These are phyloP conservation scores for Orthosia gracilis DNA, from an alignment of 2,888 invertebrate species.

Conservation along the genomic window DNA sequence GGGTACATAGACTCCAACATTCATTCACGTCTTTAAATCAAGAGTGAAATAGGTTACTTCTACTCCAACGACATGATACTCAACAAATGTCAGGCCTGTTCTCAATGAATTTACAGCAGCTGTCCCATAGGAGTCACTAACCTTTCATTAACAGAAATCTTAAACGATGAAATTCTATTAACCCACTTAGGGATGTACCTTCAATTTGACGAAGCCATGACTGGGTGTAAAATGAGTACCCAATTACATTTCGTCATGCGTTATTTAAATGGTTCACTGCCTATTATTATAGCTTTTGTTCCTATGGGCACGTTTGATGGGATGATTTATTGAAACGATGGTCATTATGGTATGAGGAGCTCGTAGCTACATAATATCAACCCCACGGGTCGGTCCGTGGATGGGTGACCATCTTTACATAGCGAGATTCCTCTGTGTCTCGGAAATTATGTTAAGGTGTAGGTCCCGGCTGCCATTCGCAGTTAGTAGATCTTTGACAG, in stretches of 20 bases:
- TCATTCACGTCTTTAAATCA: too few species aligned
- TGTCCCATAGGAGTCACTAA: constrained; percentile 49
- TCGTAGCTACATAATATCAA: not conserved
- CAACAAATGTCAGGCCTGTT: not conserved
- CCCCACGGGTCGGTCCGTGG: not conserved
- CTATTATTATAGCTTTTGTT: constrained; percentile 61
- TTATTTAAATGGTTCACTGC: constrained; percentile 61
- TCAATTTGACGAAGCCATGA: constrained; percentile 43
- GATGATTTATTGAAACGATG: constrained; percentile 29
- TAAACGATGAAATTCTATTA: constrained; percentile 64
- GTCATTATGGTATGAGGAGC: not conserved
- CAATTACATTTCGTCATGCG: constrained; percentile 64
- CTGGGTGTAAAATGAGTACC: constrained; percentile 56
- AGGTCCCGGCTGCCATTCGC: not conserved
- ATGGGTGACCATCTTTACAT: too few species aligned
- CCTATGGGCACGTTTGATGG: constrained; percentile 39
- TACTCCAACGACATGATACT: not conserved
- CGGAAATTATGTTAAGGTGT: too few species aligned
- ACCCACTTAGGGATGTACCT: constrained; percentile 57
- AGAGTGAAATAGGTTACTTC: too few species aligned
- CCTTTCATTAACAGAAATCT: constrained; percentile 62
- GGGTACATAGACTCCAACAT: not conserved
- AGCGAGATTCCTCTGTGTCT: too few species aligned
- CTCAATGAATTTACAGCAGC: constrained; percentile 38
- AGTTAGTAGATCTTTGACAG: not conserved